phyloP scores from a whole-genome alignment of 2,797 vertebrate genomes.

The Macrochelys suwanniensis region DNA sequence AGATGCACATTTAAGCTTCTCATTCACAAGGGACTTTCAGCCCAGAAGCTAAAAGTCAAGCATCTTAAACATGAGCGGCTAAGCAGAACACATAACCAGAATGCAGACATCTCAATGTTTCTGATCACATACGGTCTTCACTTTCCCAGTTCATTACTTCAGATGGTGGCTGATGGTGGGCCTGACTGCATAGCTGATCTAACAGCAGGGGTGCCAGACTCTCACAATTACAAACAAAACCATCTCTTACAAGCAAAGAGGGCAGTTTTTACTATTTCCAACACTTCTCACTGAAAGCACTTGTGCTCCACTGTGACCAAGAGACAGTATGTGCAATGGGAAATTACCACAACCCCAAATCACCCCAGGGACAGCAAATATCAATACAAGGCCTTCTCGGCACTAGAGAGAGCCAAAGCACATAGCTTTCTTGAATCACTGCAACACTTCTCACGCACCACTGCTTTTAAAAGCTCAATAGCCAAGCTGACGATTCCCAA shows the following conservation, averaged over 20 bases:
- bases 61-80: neutral
- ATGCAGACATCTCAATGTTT: neutral
- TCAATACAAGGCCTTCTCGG: neutral
- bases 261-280: neutral
- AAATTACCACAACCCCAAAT: neutral
- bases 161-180: neutral
- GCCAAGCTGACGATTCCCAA: neutral
- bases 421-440: neutral
- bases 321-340: neutral
- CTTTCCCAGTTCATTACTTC: neutral
- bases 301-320: neutral
- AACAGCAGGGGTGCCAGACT: neutral
- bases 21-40: neutral
- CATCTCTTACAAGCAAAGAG: neutral
- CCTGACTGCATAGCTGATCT: neutral
- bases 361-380: neutral
- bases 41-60: neutral
- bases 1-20: neutral
- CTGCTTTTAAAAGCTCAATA: neutral
- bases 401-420: neutral
- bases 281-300: neutral
- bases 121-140: neutral
- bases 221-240: neutral
- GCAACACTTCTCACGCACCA: fast-evolving
- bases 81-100: neutral